A percentile compares a stretch with the other conserved stretches of the same genome.
Evolutionary conservation across 2,888 invertebrate species (phyloP).

Genomic region (Stenolophus ochropezus): DNA sequence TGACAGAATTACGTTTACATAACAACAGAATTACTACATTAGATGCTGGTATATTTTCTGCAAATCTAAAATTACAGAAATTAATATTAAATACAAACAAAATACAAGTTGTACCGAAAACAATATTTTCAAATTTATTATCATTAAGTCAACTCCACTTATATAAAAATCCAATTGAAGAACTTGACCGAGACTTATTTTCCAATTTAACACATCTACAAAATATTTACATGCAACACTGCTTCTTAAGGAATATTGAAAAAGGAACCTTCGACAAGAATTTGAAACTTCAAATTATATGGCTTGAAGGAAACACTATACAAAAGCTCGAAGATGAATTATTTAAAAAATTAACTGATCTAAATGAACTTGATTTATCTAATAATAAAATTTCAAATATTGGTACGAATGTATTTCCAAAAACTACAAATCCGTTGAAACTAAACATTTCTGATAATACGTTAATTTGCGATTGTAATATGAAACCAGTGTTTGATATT

Average conservation of each 20-base stretch:
- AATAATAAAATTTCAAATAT: conserved; percentile 10
- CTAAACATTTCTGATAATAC: background rate
- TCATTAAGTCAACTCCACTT: background rate
- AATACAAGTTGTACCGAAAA: background rate
- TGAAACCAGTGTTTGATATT: background rate
- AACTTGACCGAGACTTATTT: conserved; percentile 2
- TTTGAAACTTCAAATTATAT: background rate
- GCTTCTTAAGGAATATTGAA: background rate
- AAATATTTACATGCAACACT: background rate
- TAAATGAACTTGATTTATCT: background rate
- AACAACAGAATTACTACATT: background rate
- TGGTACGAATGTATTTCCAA: conserved; percentile 8
- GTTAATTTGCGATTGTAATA: background rate
- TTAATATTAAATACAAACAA: background rate
- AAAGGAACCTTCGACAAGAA: background rate
- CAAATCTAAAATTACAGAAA: background rate
- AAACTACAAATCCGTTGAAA: background rate
- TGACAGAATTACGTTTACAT: background rate
- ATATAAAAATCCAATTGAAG: background rate
- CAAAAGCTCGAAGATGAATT: background rate
- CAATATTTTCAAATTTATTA: background rate
- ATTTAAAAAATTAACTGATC: background rate
- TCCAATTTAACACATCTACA: background rate
- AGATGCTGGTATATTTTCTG: background rate
- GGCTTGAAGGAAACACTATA: background rate